A percentile compares a stretch with the other conserved stretches of the same genome.
These are phyloP conservation scores for Dusona sp. DNA, from an alignment of 2,888 invertebrate species.

Conservation along the genomic window DNA sequence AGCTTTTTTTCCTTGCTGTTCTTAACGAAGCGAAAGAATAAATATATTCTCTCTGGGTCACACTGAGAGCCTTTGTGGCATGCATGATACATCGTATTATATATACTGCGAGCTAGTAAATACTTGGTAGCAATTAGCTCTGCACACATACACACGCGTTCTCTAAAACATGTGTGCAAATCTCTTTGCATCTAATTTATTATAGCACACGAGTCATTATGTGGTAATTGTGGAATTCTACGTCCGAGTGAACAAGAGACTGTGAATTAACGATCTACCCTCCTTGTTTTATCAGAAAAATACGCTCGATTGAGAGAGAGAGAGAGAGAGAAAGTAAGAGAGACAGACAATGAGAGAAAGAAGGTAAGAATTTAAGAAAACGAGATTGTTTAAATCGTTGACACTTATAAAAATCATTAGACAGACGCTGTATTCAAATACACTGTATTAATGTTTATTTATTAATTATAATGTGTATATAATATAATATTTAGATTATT, in stretches of 20 bases:
- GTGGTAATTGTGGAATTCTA: constrained; percentile 64
- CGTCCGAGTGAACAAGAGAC: constrained; percentile 61
- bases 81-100: constrained; percentile 28
- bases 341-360: too few species aligned
- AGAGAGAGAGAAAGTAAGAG: neutral
- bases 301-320: neutral
- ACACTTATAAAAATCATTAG: constrained; percentile 38
- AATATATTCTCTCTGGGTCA: constrained; percentile 48
- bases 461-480: constrained; percentile 14
- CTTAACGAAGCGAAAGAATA: constrained; percentile 31
- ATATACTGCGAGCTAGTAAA: constrained; percentile 44
- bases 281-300: neutral
- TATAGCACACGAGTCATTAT: constrained; percentile 55
- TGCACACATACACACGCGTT: constrained; percentile 33
- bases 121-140: constrained; percentile 58
- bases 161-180: constrained; percentile 9
- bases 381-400: constrained; percentile 42
- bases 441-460: neutral
- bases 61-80: constrained; percentile 28
- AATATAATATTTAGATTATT: neutral
- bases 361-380: constrained; percentile 3
- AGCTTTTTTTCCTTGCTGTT: constrained; percentile 4
- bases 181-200: constrained; percentile 56
- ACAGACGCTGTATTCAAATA: neutral
- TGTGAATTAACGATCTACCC: constrained; percentile 42